Conservation (phyloP, 2,888 invertebrate species). For the Allophyes oxyacanthae region DNA sequence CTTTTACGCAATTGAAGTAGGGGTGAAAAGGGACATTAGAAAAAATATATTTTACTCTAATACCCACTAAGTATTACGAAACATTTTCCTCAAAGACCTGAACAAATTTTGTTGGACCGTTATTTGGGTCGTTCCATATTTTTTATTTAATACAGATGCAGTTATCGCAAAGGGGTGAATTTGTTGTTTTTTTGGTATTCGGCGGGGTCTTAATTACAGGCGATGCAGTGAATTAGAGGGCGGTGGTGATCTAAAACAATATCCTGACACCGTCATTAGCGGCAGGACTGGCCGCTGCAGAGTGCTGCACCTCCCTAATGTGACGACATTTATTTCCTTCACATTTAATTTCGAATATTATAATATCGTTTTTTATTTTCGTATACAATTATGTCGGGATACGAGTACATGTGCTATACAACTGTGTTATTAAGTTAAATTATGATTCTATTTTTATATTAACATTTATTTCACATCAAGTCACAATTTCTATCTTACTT, state of each 20-base stretch:
- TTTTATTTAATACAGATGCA: constrained; percentile 74
- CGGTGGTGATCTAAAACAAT: constrained; percentile 88
- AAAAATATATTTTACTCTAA: constrained; percentile 45
- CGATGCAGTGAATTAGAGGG: constrained; percentile 83
- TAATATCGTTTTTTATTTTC: too few relatives aligned
- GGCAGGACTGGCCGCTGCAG: constrained; percentile 64
- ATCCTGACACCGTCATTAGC: constrained; percentile 82
- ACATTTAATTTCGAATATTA: constrained; percentile 71
- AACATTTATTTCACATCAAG: too few relatives aligned
- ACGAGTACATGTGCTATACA: constrained; percentile 54
- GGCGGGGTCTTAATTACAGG: constrained; percentile 80
- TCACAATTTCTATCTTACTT: too few relatives aligned
- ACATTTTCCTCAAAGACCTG: constrained; percentile 27
- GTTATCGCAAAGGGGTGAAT: constrained; percentile 80
- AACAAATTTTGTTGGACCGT: constrained; percentile 59
- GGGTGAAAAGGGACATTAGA: constrained; percentile 65
- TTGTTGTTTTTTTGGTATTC: constrained; percentile 74
- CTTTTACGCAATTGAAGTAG: constrained; percentile 76
- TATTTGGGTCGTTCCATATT: constrained; percentile 56
- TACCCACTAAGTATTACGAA: constrained; percentile 39
- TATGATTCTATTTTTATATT: too few relatives aligned
- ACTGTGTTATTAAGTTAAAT: constrained; percentile 48
- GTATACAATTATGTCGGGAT: constrained; percentile 70
- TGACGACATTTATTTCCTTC: constrained; percentile 79
- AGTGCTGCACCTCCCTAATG: constrained; percentile 80